A percentile compares a stretch with the other conserved stretches of the same genome.
Evolutionary conservation across 2,888 invertebrate genomes (phyloP).

Genomic region (Aphidoletes aphidimyza): DNA sequence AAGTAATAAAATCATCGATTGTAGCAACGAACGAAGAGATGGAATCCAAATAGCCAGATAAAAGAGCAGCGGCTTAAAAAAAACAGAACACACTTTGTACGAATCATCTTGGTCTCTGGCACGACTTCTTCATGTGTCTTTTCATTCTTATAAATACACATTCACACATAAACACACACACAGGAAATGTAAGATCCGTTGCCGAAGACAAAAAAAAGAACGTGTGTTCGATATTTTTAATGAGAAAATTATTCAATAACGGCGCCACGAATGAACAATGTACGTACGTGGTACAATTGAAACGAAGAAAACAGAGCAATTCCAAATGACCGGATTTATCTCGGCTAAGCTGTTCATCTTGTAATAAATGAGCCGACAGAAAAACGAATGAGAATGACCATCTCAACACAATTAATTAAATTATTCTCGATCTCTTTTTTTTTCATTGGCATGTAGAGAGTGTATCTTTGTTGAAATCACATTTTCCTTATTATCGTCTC

Average conservation of each 20-base stretch:
- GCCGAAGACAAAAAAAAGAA: constrained; percentile 8
- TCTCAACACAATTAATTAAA: constrained; percentile 12
- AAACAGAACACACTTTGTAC: background rate
- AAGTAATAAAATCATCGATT: constrained; percentile 39
- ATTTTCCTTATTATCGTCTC: too few relatives aligned
- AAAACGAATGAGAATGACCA: background rate
- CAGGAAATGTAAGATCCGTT: constrained; percentile 25
- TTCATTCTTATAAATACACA: background rate
- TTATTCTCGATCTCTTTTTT: background rate
- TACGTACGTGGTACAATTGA: background rate
- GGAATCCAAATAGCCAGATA: background rate
- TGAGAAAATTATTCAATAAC: constrained; percentile 53
- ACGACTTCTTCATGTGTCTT: background rate
- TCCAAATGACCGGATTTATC: background rate
- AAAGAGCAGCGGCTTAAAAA: background rate
- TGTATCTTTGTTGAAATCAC: too few relatives aligned
- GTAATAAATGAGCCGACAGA: constrained; percentile 1
- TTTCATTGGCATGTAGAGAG: too few relatives aligned
- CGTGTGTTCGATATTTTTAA: constrained; percentile 48
- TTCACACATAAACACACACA: too few relatives aligned
- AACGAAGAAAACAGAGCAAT: background rate
- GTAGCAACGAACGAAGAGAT: background rate
- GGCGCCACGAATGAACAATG: constrained; percentile 22
- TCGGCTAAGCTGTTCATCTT: background rate
- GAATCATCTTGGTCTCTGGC: too few relatives aligned